Percentiles rank a stretch among this genome's conserved stretches.
Conservation (phyloP, 2,888 invertebrate species). For the Brachycybe producta region DNA sequence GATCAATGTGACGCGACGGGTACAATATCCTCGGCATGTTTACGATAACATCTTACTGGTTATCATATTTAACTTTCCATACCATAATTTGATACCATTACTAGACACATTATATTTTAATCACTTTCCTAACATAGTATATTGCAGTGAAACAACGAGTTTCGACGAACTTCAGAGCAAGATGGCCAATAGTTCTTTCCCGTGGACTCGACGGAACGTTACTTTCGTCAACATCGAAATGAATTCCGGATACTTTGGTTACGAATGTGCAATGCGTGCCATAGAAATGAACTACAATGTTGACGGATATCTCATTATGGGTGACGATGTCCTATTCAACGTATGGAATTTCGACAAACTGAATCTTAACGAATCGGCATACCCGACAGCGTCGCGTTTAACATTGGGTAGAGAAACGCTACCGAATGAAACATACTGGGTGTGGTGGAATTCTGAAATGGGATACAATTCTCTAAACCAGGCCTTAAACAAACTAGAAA, state of each 20-base stretch:
- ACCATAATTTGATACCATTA: not conserved
- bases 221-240: not conserved
- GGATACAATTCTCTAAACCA: not conserved
- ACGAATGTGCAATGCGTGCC: slow-evolving; percentile 5
- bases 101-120: not conserved
- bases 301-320: slow-evolving; percentile 1
- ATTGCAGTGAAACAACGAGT: not conserved
- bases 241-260: not conserved
- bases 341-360: not conserved
- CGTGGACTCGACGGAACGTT: not conserved
- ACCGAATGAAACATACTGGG: not conserved
- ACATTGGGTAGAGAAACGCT: no score
- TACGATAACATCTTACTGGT: slow-evolving; percentile 1
- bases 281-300: slow-evolving; percentile 9
- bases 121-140: slow-evolving; percentile 7
- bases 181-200: not conserved
- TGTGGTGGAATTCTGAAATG: not conserved
- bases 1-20: no score
- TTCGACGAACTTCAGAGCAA: not conserved
- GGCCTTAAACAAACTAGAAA: not conserved
- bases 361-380: not conserved
- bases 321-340: slow-evolving; percentile 1
- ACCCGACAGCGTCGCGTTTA: not conserved
- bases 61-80: not conserved
- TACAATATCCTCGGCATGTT: not conserved